phyloP scores from a whole-genome alignment of 2,113 vertebrate genomes.

The Anguilla rostrata region DNA sequence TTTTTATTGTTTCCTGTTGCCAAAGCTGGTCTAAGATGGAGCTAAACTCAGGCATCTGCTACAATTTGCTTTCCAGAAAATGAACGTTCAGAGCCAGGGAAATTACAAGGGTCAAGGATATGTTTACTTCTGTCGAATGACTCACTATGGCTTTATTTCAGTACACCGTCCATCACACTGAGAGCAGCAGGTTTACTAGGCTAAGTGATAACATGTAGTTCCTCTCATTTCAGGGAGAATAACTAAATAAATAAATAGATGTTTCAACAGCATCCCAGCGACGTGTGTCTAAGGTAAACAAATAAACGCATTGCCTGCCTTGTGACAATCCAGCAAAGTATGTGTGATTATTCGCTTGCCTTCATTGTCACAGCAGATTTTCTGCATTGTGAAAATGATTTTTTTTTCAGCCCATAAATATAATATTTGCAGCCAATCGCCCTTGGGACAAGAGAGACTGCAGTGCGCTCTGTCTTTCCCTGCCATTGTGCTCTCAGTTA shows the following conservation, averaged over 20 bases:
- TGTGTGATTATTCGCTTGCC: no score
- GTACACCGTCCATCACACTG: not conserved
- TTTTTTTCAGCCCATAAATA: no score
- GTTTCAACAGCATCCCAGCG: no score
- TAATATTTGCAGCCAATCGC: no score
- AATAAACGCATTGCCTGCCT: no score
- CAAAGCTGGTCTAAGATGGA: not conserved
- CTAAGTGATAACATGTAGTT: constrained; percentile 19
- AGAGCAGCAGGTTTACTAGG: not conserved
- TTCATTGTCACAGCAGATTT: no score
- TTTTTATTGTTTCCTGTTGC: not conserved
- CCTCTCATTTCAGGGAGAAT: not conserved
- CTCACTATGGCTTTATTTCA: constrained; percentile 3
- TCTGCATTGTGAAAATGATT: not conserved
- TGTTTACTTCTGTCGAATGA: not conserved
- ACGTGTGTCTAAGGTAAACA: no score
- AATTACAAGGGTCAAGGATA: constrained; percentile 1
- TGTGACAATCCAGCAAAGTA: no score
- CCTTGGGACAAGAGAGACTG: no score
- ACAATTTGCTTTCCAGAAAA: not conserved
- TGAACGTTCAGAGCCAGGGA: not conserved
- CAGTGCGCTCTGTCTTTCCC: no score
- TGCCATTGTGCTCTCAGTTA: no score
- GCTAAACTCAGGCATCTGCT: constrained; percentile 10
- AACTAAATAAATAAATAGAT: no score